These are phyloP conservation scores for Oxytorus armatus DNA, from an alignment of 2,888 invertebrate species.

Conservation along the genomic window DNA sequence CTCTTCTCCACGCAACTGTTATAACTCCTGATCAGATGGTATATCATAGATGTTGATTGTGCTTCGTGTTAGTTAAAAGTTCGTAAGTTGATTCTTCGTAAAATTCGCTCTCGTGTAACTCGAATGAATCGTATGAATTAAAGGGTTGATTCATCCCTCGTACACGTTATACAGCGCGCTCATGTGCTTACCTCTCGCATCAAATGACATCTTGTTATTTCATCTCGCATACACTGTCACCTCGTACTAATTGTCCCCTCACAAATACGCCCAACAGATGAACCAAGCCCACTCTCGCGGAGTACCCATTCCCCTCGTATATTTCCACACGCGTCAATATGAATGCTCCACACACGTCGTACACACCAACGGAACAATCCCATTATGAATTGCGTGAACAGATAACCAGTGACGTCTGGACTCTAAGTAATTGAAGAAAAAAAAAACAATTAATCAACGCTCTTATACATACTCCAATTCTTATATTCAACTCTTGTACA, in stretches of 20 bases:
- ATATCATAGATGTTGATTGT: not conserved
- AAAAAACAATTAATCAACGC: too few species aligned
- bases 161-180: too few species aligned
- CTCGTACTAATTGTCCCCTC: not conserved
- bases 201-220: conserved; percentile 20
- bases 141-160: too few species aligned
- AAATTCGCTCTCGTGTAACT: not conserved
- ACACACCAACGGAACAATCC: not conserved
- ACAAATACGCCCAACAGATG: conserved; percentile 1
- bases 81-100: not conserved
- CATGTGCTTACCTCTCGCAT: conserved; percentile 4
- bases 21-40: not conserved
- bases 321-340: not conserved
- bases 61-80: too few species aligned
- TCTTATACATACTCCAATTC: too few species aligned
- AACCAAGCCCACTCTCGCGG: conserved; percentile 1
- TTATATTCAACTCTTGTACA: too few species aligned
- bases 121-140: too few species aligned
- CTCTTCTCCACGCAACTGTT: not conserved
- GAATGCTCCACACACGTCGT: not conserved
- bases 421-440: not conserved
- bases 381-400: too few species aligned
- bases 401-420: not conserved
- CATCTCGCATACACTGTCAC: conserved; percentile 7
- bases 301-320: conserved; percentile 10